phyloP scores from a whole-genome alignment of 92 coral and sea anemone species.

The Hydrozoanthus gracilis region DNA sequence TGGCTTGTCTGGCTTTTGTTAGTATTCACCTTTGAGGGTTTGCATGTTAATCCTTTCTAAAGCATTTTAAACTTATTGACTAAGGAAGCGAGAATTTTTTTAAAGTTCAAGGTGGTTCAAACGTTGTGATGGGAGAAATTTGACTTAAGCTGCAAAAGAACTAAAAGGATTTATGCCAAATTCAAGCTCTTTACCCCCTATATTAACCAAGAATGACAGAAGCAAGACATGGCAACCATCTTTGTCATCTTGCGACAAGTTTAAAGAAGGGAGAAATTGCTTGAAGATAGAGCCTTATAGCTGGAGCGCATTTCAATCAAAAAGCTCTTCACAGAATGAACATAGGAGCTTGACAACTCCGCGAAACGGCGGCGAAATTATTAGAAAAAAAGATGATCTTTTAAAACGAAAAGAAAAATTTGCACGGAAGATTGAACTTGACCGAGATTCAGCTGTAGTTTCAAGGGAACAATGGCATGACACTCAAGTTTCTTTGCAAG shows the following conservation, averaged over 20 bases:
- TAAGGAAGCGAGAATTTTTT: too few relatives aligned
- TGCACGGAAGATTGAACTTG: slow-evolving; percentile 20
- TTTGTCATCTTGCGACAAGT: not conserved
- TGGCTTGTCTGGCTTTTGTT: not conserved
- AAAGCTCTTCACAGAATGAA: not conserved
- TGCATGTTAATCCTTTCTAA: not conserved
- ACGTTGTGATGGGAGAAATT: too few relatives aligned
- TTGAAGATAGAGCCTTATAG: not conserved
- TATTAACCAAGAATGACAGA: not conserved
- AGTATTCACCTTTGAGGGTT: not conserved
- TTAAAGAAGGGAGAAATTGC: not conserved
- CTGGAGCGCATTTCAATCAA: too few relatives aligned
- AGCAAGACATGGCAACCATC: not conserved
- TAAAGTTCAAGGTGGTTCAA: too few relatives aligned
- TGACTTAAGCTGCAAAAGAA: not conserved
- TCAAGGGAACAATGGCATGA: not conserved
- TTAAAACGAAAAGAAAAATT: slow-evolving; percentile 11
- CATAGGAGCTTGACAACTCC: not conserved
- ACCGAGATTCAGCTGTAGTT: slow-evolving; percentile 1
- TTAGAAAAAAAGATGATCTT: not conserved
- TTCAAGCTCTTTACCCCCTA: not conserved
- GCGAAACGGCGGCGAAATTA: not conserved
- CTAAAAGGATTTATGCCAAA: not conserved
- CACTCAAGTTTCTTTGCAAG: not conserved
- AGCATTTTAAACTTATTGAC: not conserved